These are phyloP conservation scores for Hycleus cichorii DNA, from an alignment of 1,140 invertebrate species.

Conservation along the genomic window DNA sequence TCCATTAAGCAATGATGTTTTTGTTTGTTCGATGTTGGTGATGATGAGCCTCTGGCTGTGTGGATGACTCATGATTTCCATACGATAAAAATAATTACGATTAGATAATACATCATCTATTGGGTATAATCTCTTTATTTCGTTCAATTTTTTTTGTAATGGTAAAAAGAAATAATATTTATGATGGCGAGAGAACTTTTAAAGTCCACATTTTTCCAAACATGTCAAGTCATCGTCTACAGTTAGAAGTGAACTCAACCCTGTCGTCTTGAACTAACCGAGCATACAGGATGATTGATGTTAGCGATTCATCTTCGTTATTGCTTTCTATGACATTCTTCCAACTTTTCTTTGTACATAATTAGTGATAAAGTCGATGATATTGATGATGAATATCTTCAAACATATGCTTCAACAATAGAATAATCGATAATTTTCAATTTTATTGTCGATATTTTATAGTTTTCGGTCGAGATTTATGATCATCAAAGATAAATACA, in stretches of 20 bases:
- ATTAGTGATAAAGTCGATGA: slow-evolving; percentile 16
- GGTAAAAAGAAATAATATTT: neutral
- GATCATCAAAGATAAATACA: neutral
- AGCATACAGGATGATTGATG: slow-evolving; percentile 30
- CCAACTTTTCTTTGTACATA: slow-evolving; percentile 26
- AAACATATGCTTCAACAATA: neutral
- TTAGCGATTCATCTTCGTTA: slow-evolving; percentile 30
- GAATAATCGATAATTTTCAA: neutral
- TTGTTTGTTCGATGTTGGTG: slow-evolving; percentile 28
- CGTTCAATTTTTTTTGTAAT: neutral
- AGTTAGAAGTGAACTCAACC: slow-evolving; percentile 9
- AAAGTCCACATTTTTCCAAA: too few relatives aligned
- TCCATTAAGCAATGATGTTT: slow-evolving; percentile 40
- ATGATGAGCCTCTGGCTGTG: slow-evolving; percentile 17
- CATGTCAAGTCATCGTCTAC: slow-evolving; percentile 9
- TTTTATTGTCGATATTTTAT: neutral
- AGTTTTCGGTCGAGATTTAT: slow-evolving; percentile 3
- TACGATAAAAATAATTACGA: neutral
- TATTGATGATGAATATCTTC: too few relatives aligned
- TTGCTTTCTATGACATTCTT: slow-evolving; percentile 30
- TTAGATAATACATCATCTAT: neutral
- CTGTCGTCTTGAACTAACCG: slow-evolving; percentile 13
- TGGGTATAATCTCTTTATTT: neutral
- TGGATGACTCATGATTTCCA: slow-evolving; percentile 24
- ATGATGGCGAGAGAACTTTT: too few relatives aligned